Conservation (phyloP, 1,140 invertebrate species). For the Heterodera carotae region DNA sequence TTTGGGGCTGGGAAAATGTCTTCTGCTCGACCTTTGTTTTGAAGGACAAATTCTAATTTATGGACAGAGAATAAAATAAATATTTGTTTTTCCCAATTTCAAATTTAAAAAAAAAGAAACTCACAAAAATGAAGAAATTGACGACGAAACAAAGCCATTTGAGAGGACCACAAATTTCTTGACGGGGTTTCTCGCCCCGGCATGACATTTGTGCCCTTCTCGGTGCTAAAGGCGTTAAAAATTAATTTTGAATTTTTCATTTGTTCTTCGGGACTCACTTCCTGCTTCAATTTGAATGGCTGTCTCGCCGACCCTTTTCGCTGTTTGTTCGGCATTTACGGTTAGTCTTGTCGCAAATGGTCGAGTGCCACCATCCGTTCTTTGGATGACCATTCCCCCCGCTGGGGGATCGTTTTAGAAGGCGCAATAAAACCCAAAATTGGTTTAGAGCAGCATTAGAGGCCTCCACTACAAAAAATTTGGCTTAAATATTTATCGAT, state of each 20-base stretch:
- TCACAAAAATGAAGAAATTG: conserved; percentile 65
- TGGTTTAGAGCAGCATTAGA: neutral
- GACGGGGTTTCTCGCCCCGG: conserved; percentile 51
- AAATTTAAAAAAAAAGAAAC: conserved; percentile 32
- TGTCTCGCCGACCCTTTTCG: conserved; percentile 6
- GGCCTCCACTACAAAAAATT: no score
- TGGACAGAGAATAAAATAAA: neutral
- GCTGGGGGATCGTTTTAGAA: neutral
- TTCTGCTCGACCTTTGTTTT: neutral
- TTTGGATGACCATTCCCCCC: neutral
- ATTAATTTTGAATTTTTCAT: conserved; percentile 3
- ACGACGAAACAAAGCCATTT: conserved; percentile 63
- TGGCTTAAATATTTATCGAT: no score
- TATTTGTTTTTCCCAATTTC: neutral
- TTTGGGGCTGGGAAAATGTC: neutral
- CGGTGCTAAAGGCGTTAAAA: neutral
- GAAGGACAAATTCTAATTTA: neutral
- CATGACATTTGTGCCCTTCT: neutral
- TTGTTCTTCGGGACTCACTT: neutral
- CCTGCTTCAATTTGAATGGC: conserved; percentile 3
- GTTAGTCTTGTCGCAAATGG: neutral
- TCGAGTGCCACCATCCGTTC: neutral
- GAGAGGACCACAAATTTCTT: conserved; percentile 63
- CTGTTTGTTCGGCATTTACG: neutral
- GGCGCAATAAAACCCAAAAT: neutral